These are phyloP conservation scores for Parotocinclus haroldoi DNA, from an alignment of 2,797 vertebrate genomes.

Conservation along the genomic window DNA sequence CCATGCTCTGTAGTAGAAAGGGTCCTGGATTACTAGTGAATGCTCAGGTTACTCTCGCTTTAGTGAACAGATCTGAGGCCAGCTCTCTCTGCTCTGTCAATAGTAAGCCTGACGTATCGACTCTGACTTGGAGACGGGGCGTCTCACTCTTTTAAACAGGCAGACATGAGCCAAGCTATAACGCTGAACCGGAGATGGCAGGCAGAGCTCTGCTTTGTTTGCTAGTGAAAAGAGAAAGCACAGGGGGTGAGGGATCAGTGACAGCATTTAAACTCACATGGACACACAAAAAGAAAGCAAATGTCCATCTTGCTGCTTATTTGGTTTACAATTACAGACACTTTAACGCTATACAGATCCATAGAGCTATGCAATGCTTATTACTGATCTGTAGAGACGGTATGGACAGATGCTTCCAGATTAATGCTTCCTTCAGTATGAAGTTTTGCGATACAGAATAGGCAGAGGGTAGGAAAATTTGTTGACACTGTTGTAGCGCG, in stretches of 20 bases:
- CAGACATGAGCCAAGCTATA: neutral
- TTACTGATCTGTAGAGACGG: neutral
- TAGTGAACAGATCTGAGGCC: too few species aligned
- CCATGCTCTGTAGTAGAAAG: neutral
- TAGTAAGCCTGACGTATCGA: too few species aligned
- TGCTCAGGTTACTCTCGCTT: too few species aligned
- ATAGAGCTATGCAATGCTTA: neutral
- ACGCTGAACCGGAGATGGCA: slow-evolving; percentile 9
- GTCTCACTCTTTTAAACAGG: too few species aligned
- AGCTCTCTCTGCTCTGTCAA: too few species aligned
- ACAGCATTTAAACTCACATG: slow-evolving; percentile 45
- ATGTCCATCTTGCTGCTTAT: slow-evolving; percentile 42
- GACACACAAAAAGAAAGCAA: slow-evolving; percentile 28
- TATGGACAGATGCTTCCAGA: neutral
- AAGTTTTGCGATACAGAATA: too few species aligned
- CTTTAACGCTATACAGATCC: neutral
- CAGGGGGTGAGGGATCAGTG: slow-evolving; percentile 38
- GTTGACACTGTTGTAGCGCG: too few species aligned
- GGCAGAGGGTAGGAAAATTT: too few species aligned
- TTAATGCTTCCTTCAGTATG: neutral
- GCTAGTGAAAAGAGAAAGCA: slow-evolving; percentile 53
- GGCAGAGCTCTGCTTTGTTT: slow-evolving; percentile 48
- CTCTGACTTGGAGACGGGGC: too few species aligned
- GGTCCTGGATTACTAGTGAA: neutral
- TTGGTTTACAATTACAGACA: slow-evolving; percentile 18